These are phyloP conservation scores for Noctilio leporinus DNA, from an alignment of 2,113 vertebrate species.

Conservation along the genomic window DNA sequence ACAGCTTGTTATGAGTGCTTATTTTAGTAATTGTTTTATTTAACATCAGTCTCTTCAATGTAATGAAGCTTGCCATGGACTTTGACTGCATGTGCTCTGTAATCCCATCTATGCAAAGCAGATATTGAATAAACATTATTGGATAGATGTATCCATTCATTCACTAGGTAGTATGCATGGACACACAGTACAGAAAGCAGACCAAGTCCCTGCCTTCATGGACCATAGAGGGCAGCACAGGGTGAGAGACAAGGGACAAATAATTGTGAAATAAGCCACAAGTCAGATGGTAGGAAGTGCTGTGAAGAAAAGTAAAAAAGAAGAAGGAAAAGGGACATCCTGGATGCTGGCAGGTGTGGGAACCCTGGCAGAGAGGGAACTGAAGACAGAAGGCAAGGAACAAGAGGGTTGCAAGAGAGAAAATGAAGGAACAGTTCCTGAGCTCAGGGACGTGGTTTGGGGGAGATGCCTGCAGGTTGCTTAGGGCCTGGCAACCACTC, in stretches of 20 bases:
- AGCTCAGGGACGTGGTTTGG: background rate
- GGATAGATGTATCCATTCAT: background rate
- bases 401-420: background rate
- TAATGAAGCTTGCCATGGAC: accelerated
- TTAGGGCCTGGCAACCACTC: background rate
- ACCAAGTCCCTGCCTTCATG: background rate
- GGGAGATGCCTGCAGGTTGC: accelerated
- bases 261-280: background rate
- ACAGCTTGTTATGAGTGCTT: too few species aligned
- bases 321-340: background rate
- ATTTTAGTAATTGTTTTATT: background rate
- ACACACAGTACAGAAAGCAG: too few species aligned
- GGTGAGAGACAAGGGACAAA: background rate
- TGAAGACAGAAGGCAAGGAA: background rate
- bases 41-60: background rate
- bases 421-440: accelerated
- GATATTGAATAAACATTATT: background rate
- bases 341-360: background rate
- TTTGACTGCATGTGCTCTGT: accelerated
- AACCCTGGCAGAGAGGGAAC: background rate
- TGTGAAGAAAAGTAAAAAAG: background rate
- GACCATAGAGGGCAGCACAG: too few species aligned
- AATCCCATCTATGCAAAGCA: accelerated
- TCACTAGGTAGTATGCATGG: accelerated
- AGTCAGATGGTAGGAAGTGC: background rate